Evolutionary conservation across 2,888 invertebrate species (phyloP), one percentile per base, ranked within the genome.

Genomic region (Polydrusus cervinus): DNA sequence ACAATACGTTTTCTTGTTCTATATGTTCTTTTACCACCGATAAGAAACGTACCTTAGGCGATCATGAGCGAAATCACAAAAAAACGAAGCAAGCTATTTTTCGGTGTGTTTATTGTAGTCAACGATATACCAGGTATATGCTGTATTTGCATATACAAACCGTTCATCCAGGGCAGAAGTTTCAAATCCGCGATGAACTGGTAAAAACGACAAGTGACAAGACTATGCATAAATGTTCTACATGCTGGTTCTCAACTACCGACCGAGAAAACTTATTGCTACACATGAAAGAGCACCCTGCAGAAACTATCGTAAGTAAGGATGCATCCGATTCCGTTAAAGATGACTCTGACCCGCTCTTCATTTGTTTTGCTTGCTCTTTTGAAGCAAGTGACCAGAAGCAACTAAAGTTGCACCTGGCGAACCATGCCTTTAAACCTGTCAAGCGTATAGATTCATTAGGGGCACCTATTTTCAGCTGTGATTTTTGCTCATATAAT

Each of bases 141-240:
- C 38, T 74, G 16, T 55, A 64, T 40, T 18, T 57, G 14, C 74
- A 74, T 25, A 40, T 74, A 11, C 68, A 64, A 16, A 69, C 34
- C n/a, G 20, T 74, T 3, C 74, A 74, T 68, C 68, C 74, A n/a
- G 74, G 74, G 0, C 69, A 64, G 25, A 69, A 69, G 49, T 74
- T 74, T 45, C 55, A 57, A 45, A 20, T 66, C 13, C 38, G 7
- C 1, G 34, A 65, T 0, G 49, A 64, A 3, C 3, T 3, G 25
- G 25, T 30, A 10, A 25, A 64, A 14, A 8, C 3, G 47, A 8
- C 47, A 47, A 47, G 9, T 7, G 8, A 13, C 3, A 16, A 47
- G 5, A 30, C 45, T 13, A 11, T 18, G 6, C 18, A 18, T 45
- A n/a, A 16, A 18, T 45, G 25, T 62, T 34, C 55, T 2, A 9